Conservation (phyloP, 2,113 vertebrate genomes). For the Aphelocoma coerulescens region DNA sequence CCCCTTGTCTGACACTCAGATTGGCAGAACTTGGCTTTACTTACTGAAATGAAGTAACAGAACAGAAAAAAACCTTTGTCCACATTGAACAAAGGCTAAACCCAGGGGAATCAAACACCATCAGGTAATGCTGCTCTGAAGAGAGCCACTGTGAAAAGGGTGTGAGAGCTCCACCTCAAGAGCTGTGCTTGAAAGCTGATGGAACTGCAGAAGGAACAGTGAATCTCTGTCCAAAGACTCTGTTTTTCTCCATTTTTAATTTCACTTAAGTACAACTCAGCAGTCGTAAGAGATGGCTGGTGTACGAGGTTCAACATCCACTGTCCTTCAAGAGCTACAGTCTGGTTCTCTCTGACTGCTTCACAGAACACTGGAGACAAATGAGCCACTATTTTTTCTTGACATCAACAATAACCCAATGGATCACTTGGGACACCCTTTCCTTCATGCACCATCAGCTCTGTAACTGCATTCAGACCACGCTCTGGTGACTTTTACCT, state of each 20-base stretch:
- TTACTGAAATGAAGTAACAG: not conserved
- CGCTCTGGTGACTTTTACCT: not conserved
- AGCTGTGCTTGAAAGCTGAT: slow-evolving; percentile 42
- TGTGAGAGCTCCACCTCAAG: not conserved
- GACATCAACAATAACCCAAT: not conserved
- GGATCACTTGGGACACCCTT: not conserved
- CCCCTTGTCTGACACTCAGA: not conserved
- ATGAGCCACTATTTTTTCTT: not conserved
- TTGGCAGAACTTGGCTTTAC: not conserved
- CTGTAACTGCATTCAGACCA: not conserved
- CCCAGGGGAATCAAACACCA: not conserved
- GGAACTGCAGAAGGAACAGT: not conserved
- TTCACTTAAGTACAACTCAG: not conserved
- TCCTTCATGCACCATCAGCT: not conserved
- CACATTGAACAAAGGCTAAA: not conserved
- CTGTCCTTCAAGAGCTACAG: not conserved
- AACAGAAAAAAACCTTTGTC: not conserved
- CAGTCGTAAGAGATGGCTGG: not conserved
- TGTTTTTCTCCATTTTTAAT: not conserved
- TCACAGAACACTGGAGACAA: not conserved
- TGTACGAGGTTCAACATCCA: not conserved
- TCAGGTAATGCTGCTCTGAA: not conserved
- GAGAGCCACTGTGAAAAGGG: not conserved
- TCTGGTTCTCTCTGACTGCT: not conserved
- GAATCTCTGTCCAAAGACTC: not conserved